Evolutionary conservation across 2,113 vertebrate species (phyloP).

Genomic region (Sturnus vulgaris): DNA sequence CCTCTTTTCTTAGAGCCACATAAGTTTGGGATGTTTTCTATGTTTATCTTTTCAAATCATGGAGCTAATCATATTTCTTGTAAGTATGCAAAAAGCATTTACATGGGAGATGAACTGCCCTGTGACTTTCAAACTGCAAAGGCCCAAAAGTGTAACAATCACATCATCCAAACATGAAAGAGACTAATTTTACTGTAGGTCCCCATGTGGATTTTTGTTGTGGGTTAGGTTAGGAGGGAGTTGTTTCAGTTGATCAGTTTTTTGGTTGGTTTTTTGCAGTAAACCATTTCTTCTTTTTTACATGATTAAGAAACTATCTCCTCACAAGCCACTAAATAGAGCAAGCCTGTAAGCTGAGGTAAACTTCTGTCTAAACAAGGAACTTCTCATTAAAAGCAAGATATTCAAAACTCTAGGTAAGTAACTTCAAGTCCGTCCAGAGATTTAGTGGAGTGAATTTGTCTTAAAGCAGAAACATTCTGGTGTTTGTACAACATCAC

Average conservation of each 20-base stretch:
- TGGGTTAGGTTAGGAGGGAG: background rate
- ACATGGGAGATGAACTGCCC: background rate
- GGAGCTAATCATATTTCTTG: background rate
- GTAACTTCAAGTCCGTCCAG: background rate
- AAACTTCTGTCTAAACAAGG: background rate
- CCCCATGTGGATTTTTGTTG: background rate
- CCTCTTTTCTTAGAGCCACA: background rate
- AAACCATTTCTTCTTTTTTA: background rate
- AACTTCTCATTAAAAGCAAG: background rate
- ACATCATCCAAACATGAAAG: background rate
- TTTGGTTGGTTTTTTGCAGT: background rate
- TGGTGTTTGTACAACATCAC: background rate
- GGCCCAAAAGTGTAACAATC: background rate
- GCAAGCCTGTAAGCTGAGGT: background rate
- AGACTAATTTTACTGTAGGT: background rate
- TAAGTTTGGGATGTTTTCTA: background rate
- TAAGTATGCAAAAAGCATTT: background rate
- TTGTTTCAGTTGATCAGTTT: fast-evolving
- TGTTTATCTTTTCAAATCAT: background rate
- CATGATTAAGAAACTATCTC: background rate
- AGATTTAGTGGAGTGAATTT: background rate
- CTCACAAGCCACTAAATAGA: background rate
- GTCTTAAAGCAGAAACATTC: background rate
- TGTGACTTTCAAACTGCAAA: background rate
- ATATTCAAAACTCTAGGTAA: background rate